Evolutionary conservation across 2,888 invertebrate genomes (phyloP).

Genomic region (Calameuta filiformis): DNA sequence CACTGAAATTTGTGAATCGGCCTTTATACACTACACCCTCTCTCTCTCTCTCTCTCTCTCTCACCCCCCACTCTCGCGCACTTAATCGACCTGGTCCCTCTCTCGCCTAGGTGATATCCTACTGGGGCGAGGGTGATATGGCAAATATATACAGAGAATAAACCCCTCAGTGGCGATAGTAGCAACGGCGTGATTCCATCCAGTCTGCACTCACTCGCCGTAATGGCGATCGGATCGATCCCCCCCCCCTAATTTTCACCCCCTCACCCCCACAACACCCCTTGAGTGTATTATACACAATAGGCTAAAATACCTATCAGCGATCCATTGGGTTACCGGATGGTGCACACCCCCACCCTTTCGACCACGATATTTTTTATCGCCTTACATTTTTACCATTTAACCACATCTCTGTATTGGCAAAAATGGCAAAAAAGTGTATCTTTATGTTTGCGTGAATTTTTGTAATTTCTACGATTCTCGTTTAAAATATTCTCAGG

Average conservation of each 20-base stretch:
- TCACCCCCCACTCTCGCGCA: constrained; percentile 38
- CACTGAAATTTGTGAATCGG: constrained; percentile 1
- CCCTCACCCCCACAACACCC: constrained; percentile 22
- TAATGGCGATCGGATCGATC: constrained; percentile 66
- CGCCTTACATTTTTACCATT: neutral
- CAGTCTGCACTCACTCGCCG: constrained; percentile 56
- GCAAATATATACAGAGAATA: constrained; percentile 62
- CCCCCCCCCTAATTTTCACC: constrained; percentile 23
- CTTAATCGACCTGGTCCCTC: constrained; percentile 31
- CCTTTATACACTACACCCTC: constrained; percentile 30
- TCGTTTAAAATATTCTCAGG: neutral
- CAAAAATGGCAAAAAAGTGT: neutral
- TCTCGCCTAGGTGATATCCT: constrained; percentile 46
- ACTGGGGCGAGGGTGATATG: constrained; percentile 56
- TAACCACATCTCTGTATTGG: neutral
- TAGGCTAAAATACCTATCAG: constrained; percentile 23
- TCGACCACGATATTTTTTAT: neutral
- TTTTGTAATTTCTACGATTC: neutral
- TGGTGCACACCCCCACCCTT: neutral
- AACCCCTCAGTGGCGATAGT: constrained; percentile 43
- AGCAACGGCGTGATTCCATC: constrained; percentile 62
- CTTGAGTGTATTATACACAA: constrained; percentile 29
- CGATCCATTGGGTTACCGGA: constrained; percentile 13
- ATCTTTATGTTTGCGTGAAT: neutral
- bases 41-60: constrained; percentile 24